Conservation (phyloP, 2,888 invertebrate species). For the Gonocerus acuteangulatus region DNA sequence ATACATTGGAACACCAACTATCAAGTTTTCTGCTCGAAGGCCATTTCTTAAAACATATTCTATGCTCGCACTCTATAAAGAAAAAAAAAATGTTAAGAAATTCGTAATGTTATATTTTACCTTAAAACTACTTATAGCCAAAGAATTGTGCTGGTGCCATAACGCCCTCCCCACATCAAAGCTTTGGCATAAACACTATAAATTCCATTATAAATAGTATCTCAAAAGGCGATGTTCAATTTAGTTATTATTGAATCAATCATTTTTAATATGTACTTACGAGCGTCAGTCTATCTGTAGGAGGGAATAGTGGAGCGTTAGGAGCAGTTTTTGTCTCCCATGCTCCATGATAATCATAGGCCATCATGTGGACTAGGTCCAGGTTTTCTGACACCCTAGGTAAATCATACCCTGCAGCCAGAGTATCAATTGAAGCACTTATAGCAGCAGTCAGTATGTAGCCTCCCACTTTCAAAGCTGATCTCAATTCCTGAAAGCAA, state of each 20-base stretch:
- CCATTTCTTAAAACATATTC: constrained; percentile 66
- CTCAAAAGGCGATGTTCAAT: too few relatives aligned
- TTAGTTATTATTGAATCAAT: too few relatives aligned
- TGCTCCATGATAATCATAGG: constrained; percentile 80
- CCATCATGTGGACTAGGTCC: constrained; percentile 41
- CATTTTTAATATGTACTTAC: constrained; percentile 47
- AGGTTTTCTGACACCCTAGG: constrained; percentile 55
- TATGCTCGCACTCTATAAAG: constrained; percentile 50
- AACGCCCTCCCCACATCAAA: neutral
- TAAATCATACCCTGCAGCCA: constrained; percentile 70
- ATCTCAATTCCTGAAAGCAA: constrained; percentile 59
- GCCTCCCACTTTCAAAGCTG: constrained; percentile 59
- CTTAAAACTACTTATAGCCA: too few relatives aligned
- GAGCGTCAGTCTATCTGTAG: constrained; percentile 56
- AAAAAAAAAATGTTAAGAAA: neutral
- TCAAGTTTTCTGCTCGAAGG: constrained; percentile 66
- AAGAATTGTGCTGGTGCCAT: neutral
- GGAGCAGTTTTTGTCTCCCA: constrained; percentile 70
- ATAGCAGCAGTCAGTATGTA: constrained; percentile 73
- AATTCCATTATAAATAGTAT: too few relatives aligned
- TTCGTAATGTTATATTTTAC: constrained; percentile 18
- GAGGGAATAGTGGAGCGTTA: constrained; percentile 64
- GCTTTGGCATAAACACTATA: too few relatives aligned
- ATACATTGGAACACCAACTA: constrained; percentile 75
- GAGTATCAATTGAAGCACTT: constrained; percentile 66